Conservation (phyloP, 1,140 invertebrate species). For the Drosophila setifemur region DNA sequence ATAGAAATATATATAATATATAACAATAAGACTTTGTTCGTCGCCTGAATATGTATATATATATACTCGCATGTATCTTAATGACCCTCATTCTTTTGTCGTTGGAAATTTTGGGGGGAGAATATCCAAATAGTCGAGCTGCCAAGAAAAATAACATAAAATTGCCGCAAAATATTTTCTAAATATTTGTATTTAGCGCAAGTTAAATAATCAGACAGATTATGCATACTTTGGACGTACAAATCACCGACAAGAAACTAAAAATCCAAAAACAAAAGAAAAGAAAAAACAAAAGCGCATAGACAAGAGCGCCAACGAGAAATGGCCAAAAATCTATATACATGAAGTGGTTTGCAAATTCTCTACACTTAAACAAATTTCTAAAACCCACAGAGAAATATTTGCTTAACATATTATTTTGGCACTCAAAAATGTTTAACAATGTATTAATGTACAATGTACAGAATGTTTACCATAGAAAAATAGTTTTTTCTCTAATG, state of each 20-base stretch:
- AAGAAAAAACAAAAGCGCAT: slow-evolving; percentile 18
- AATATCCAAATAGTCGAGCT: slow-evolving; percentile 40
- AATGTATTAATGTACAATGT: too few species aligned
- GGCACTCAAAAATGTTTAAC: too few species aligned
- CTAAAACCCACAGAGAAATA: too few species aligned
- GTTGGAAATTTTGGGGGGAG: neutral
- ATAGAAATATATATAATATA: slow-evolving; percentile 16
- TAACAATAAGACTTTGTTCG: slow-evolving; percentile 17
- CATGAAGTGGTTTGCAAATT: neutral
- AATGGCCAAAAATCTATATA: neutral
- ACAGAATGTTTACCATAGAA: too few species aligned
- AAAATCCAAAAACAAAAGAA: slow-evolving; percentile 50
- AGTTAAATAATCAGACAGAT: slow-evolving; percentile 80
- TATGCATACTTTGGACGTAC: slow-evolving; percentile 26
- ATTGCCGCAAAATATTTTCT: slow-evolving; percentile 71
- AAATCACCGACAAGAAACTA: slow-evolving; percentile 60
- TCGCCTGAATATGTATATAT: neutral
- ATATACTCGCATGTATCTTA: slow-evolving; percentile 48
- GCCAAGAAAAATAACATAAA: slow-evolving; percentile 80
- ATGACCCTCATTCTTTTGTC: slow-evolving; percentile 67
- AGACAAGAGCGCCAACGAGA: neutral
- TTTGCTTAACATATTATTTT: too few species aligned
- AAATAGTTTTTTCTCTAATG: too few species aligned
- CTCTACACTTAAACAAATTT: too few species aligned
- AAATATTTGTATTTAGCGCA: slow-evolving; percentile 80